A percentile compares a stretch with the other conserved stretches of the same genome.
These are phyloP conservation scores for Hoplostethus mediterraneus DNA, from an alignment of 2,797 vertebrate species.

Conservation along the genomic window DNA sequence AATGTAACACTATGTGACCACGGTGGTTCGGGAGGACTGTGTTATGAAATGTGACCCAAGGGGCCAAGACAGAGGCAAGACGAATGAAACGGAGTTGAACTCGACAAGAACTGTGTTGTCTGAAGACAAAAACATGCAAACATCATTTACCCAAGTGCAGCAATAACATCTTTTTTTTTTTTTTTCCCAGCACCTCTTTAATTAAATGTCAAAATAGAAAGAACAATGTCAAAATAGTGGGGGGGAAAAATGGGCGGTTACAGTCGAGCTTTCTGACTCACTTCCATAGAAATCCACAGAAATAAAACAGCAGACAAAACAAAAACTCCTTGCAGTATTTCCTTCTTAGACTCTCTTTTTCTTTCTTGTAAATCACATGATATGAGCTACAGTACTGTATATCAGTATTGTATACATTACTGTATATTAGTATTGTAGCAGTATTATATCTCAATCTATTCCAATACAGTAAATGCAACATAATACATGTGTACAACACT, in stretches of 20 bases:
- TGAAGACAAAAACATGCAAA: constrained; percentile 44
- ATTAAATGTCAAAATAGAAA: constrained; percentile 21
- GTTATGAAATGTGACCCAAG: constrained; percentile 16
- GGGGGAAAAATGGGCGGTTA: constrained; percentile 26
- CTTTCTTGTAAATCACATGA: no score
- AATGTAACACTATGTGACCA: constrained; percentile 27
- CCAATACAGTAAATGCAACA: constrained; percentile 47
- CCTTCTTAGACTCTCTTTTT: neutral
- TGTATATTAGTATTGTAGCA: no score
- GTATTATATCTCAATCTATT: constrained; percentile 31
- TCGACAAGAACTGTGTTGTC: constrained; percentile 38
- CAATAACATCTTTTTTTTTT: neutral
- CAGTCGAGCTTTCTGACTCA: constrained; percentile 13
- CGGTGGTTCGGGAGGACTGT: constrained; percentile 33
- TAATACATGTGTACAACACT: constrained; percentile 38
- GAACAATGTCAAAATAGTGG: constrained; percentile 4
- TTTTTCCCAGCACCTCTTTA: constrained; percentile 27
- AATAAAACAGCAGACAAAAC: constrained; percentile 6
- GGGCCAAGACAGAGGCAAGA: constrained; percentile 31
- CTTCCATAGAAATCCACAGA: constrained; percentile 29
- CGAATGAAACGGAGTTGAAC: constrained; percentile 29
- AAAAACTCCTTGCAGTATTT: constrained; percentile 4
- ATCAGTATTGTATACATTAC: no score
- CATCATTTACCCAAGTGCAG: constrained; percentile 39
- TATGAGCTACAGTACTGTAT: no score